A percentile compares a stretch with the other conserved stretches of the same genome.
phyloP scores from a whole-genome alignment of 2,113 vertebrate species.

The Coptodon bakossiorum region DNA sequence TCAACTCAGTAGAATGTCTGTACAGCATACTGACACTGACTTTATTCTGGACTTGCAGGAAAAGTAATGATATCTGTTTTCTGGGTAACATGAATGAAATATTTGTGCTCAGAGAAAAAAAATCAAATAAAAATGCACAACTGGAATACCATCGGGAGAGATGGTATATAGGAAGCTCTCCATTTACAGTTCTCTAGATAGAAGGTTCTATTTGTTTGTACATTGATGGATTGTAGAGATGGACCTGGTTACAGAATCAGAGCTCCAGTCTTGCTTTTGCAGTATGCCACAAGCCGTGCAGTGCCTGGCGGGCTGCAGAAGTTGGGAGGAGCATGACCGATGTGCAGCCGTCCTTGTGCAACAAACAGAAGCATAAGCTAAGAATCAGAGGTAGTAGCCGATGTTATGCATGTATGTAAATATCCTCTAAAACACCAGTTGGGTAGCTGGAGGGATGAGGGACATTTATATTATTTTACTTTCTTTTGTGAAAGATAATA shows the following conservation, averaged over 20 bases:
- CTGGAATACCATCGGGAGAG: not conserved
- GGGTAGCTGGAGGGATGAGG: not conserved
- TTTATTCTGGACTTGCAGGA: not conserved
- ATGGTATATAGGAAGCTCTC: not conserved
- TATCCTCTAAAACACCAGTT: not conserved
- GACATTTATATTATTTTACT: not conserved
- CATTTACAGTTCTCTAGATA: not conserved
- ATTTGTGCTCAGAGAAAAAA: not conserved
- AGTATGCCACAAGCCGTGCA: not conserved
- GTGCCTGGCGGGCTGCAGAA: not conserved
- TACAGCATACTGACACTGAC: not conserved
- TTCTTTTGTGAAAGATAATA: not conserved
- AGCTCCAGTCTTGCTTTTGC: not conserved
- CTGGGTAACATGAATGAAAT: not conserved
- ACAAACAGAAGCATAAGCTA: not conserved
- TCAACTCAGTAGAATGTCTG: not conserved
- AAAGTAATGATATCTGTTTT: not conserved
- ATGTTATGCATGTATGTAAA: accelerated
- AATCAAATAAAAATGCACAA: not conserved
- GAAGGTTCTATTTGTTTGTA: not conserved
- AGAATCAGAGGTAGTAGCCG: not conserved
- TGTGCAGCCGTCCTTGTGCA: not conserved
- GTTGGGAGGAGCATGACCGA: not conserved
- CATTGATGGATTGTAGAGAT: not conserved
- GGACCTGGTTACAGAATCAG: not conserved